phyloP scores from a whole-genome alignment of 2,113 vertebrate species.

The Pristiophorus japonicus region DNA sequence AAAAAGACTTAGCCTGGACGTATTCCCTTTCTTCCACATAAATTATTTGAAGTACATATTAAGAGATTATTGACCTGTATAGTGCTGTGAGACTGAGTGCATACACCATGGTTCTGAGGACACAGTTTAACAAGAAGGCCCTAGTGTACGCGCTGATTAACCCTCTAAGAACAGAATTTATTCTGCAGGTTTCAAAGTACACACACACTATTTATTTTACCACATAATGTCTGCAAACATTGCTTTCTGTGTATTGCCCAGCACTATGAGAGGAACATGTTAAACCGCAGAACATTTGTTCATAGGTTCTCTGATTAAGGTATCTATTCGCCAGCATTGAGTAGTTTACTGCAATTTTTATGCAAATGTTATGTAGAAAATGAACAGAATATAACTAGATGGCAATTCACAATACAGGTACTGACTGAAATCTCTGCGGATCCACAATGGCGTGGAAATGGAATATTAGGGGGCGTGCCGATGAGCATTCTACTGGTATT shows the following conservation, averaged over 20 bases:
- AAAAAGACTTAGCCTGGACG: background rate
- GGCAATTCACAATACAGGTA: background rate
- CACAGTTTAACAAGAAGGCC: background rate
- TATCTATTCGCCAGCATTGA: background rate
- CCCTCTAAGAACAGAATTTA: background rate
- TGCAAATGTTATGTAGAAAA: background rate
- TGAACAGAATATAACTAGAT: background rate
- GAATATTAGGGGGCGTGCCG: background rate
- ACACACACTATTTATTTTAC: background rate
- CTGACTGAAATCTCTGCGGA: background rate
- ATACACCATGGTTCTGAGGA: background rate
- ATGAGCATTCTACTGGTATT: background rate
- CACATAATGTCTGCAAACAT: background rate
- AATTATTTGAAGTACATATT: slow-evolving; percentile 34
- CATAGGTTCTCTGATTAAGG: background rate
- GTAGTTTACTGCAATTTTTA: background rate
- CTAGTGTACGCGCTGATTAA: background rate
- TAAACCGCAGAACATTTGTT: background rate
- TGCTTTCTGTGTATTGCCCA: background rate
- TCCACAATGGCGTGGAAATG: background rate
- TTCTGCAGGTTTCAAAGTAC: background rate
- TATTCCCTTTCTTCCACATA: slow-evolving; percentile 29
- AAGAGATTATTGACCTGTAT: slow-evolving; percentile 32
- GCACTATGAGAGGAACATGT: background rate
- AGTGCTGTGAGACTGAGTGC: background rate